phyloP scores from a whole-genome alignment of 2,888 invertebrate species.

The Hoplodrina blanda region DNA sequence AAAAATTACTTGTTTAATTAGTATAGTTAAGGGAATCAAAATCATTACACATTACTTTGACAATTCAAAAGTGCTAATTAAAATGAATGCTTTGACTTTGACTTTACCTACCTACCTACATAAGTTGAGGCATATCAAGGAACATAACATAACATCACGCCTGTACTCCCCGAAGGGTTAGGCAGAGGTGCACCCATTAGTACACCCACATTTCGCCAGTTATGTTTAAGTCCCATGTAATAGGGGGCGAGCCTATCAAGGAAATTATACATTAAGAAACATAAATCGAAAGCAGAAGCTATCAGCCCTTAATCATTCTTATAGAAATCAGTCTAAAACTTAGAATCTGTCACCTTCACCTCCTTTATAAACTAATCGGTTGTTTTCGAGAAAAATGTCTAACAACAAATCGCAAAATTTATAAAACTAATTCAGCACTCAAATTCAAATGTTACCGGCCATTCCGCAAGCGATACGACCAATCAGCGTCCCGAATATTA shows the following conservation, averaged over 20 bases:
- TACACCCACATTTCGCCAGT: no score
- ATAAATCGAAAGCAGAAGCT: slow-evolving; percentile 41
- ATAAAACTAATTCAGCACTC: slow-evolving; percentile 26
- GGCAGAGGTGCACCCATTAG: no score
- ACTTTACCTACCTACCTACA: neutral
- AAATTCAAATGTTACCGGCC: slow-evolving; percentile 43
- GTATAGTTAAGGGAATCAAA: slow-evolving; percentile 1
- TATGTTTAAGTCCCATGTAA: no score
- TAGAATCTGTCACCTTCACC: slow-evolving; percentile 21
- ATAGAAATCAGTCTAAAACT: slow-evolving; percentile 32
- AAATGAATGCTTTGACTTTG: no score
- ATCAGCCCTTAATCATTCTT: slow-evolving; percentile 34
- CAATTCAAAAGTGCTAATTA: no score
- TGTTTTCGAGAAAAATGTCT: slow-evolving; percentile 12
- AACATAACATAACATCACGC: no score
- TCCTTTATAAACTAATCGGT: slow-evolving; percentile 32
- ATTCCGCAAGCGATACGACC: slow-evolving; percentile 37
- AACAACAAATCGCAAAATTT: slow-evolving; percentile 18
- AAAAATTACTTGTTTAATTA: no score
- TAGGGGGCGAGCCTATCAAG: no score
- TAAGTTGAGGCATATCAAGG: slow-evolving; percentile 14
- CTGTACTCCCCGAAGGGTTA: no score
- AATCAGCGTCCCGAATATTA: slow-evolving; percentile 38
- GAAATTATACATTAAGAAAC: slow-evolving; percentile 37
- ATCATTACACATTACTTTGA: no score